Evolutionary conservation across 1,140 invertebrate genomes (phyloP).

Genomic region (Hyphantria cunea): DNA sequence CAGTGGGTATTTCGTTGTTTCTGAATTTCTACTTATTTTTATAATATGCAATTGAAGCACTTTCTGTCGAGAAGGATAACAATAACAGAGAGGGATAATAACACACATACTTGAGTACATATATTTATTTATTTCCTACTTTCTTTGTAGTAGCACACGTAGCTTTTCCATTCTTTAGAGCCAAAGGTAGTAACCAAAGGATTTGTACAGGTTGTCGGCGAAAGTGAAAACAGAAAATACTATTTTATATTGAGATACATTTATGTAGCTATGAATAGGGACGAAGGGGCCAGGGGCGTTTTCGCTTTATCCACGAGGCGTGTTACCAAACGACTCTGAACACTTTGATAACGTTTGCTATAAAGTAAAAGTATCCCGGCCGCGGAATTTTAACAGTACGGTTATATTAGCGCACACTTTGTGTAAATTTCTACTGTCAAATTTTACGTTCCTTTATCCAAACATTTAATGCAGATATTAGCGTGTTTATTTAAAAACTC

Average conservation of each 20-base stretch:
- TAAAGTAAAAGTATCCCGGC: conserved; percentile 3
- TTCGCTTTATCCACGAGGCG: conserved; percentile 15
- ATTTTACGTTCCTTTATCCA: no score
- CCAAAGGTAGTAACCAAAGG: conserved; percentile 2
- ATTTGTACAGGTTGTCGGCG: conserved; percentile 11
- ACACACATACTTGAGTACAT: background rate
- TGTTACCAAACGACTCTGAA: conserved; percentile 17
- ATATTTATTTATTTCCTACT: conserved; percentile 1
- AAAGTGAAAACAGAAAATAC: conserved; percentile 19
- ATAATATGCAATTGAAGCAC: conserved; percentile 17
- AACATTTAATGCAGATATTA: no score
- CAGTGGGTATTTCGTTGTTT: conserved; percentile 3
- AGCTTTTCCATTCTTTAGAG: conserved; percentile 9
- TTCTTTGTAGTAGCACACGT: conserved; percentile 13
- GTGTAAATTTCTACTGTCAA: no score
- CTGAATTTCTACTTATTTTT: conserved; percentile 25
- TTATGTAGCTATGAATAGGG: conserved; percentile 10
- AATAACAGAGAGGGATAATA: no score
- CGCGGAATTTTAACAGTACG: conserved; percentile 5
- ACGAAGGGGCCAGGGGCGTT: conserved; percentile 18
- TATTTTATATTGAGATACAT: conserved; percentile 5
- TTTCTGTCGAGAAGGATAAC: conserved; percentile 11
- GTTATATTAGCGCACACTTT: background rate
- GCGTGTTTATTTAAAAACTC: no score
- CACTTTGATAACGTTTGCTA: conserved; percentile 17